Percentiles rank a stretch among this genome's conserved stretches.
phyloP scores from a whole-genome alignment of 2,888 invertebrate species.

The Itoplectis maculator region DNA sequence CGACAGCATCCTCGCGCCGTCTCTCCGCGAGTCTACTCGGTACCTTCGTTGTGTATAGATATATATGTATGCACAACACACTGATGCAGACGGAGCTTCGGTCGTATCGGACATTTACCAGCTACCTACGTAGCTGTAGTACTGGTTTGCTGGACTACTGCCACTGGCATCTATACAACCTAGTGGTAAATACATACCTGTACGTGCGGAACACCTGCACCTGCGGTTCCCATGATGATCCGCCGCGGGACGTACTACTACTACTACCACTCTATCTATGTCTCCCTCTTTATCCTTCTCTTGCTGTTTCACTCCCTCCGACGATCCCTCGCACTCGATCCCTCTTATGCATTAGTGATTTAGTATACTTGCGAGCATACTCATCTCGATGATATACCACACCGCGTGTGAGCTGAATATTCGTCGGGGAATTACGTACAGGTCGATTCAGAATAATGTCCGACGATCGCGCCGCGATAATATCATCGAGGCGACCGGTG shows the following conservation, averaged over 20 bases:
- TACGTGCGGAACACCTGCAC: constrained; percentile 45
- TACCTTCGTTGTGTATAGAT: not conserved
- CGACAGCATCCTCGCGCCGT: constrained; percentile 6
- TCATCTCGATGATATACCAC: constrained; percentile 24
- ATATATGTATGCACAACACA: not conserved
- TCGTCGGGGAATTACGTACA: not conserved
- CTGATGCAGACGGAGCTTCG: not conserved
- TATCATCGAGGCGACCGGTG: too few relatives aligned
- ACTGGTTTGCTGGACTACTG: constrained; percentile 44
- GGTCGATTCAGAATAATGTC: not conserved
- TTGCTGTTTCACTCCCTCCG: too few relatives aligned
- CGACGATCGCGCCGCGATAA: too few relatives aligned
- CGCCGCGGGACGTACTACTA: constrained; percentile 30
- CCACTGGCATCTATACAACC: constrained; percentile 26
- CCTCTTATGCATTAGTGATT: constrained; percentile 32
- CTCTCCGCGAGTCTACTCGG: not conserved
- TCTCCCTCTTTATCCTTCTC: not conserved
- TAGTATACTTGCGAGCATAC: constrained; percentile 19
- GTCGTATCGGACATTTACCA: not conserved
- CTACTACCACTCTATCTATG: not conserved
- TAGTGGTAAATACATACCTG: constrained; percentile 33
- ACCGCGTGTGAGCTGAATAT: constrained; percentile 2
- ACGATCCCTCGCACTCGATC: constrained; percentile 8
- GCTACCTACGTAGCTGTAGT: constrained; percentile 4
- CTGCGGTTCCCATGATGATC: constrained; percentile 55